A percentile compares a stretch with the other conserved stretches of the same genome.
These are phyloP conservation scores for Drosophila erecta DNA, from an alignment of 1,140 invertebrate genomes.

Conservation along the genomic window DNA sequence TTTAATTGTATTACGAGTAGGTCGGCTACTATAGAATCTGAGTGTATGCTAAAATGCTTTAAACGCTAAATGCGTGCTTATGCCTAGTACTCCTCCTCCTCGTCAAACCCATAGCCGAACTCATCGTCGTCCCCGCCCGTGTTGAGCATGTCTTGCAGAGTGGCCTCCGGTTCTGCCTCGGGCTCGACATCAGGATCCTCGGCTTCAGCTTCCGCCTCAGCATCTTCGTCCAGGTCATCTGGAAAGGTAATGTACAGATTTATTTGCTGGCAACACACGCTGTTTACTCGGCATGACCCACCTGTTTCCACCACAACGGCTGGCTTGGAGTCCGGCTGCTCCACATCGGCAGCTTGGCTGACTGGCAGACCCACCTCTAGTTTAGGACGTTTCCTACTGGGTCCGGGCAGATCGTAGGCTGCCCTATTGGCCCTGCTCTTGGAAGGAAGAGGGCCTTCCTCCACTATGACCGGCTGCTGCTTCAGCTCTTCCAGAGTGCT, in stretches of 20 bases:
- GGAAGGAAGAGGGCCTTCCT: constrained; percentile 60
- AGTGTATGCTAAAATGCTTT: constrained; percentile 33
- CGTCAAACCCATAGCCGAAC: constrained; percentile 81
- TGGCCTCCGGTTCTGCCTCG: constrained; percentile 76
- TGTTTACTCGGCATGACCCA: background rate
- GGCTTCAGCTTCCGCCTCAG: constrained; percentile 46
- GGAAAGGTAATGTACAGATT: background rate
- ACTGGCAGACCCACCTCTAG: constrained; percentile 70
- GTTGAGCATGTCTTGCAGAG: constrained; percentile 82
- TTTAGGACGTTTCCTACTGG: constrained; percentile 67
- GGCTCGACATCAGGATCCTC: constrained; percentile 53
- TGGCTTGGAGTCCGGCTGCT: constrained; percentile 40
- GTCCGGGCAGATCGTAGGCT: constrained; percentile 65
- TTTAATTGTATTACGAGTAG: constrained; percentile 64
- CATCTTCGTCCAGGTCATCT: constrained; percentile 70
- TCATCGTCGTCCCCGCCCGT: constrained; percentile 74
- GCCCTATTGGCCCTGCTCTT: constrained; percentile 58
- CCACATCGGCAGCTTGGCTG: constrained; percentile 15
- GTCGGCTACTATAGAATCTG: constrained; percentile 31
- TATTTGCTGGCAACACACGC: background rate
- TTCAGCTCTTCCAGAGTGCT: constrained; percentile 54
- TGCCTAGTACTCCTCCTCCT: constrained; percentile 72
- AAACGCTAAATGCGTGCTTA: constrained; percentile 28
- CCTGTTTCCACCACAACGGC: constrained; percentile 53
- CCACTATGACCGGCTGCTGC: constrained; percentile 57